Percentiles rank a stretch among this genome's conserved stretches.
These are phyloP conservation scores for Archocentrus centrarchus DNA, from an alignment of 2,113 vertebrate genomes.

Conservation along the genomic window DNA sequence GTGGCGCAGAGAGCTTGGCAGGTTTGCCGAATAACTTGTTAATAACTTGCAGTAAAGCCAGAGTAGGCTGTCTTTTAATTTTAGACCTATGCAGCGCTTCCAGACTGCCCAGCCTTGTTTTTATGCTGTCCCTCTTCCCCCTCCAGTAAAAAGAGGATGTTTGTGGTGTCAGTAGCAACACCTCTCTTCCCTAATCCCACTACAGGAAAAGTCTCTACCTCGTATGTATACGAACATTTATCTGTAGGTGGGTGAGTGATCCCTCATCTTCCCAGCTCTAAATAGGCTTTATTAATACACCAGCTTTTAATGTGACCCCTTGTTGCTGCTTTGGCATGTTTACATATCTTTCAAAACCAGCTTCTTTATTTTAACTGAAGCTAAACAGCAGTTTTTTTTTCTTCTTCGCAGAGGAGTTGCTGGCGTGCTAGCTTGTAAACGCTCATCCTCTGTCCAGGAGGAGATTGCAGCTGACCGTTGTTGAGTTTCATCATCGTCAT, in stretches of 20 bases:
- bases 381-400: slow-evolving; percentile 28
- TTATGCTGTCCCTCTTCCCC: neutral
- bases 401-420: neutral
- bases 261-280: neutral
- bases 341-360: slow-evolving; percentile 52
- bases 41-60: neutral
- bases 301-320: neutral
- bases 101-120: slow-evolving; percentile 14
- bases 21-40: neutral
- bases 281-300: neutral
- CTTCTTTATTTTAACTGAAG: slow-evolving; percentile 48
- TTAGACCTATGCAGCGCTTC: slow-evolving; percentile 18
- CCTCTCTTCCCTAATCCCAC: slow-evolving; percentile 24
- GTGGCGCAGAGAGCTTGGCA: neutral
- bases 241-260: neutral
- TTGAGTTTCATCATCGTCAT: slow-evolving; percentile 64
- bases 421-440: slow-evolving; percentile 17
- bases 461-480: slow-evolving; percentile 65
- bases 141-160: slow-evolving; percentile 13
- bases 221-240: slow-evolving; percentile 18
- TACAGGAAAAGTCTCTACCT: neutral
- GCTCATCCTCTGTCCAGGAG: slow-evolving; percentile 38
- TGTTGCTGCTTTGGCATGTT: slow-evolving; percentile 41
- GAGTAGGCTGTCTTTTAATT: slow-evolving; percentile 21
- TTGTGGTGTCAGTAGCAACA: slow-evolving; percentile 33